Base-by-base conservation (phyloP, 2,797 vertebrate species). In the Micrastur ruficollis region DNA sequence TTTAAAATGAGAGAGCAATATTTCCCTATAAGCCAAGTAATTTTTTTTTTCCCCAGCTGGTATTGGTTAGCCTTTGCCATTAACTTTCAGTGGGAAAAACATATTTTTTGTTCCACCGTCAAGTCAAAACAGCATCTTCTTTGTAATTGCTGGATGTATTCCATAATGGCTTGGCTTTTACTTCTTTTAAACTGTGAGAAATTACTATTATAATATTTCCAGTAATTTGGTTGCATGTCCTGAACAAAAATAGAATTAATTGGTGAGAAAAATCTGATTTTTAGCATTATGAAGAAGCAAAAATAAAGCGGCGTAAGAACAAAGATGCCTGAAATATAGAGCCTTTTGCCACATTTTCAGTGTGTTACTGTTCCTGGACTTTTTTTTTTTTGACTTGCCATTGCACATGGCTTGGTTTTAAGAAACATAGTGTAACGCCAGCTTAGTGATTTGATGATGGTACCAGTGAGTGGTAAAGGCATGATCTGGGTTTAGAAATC, bases 141-240 rank as follows among this genome's bases (percentile, higher is more conserved):
- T 92, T 71, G n/a, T 59, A 93, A 29, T 44, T 91, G 65, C 89
- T 70, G 21, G 47, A 72, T 87, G 63, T 42, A 31, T 83, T 78
- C 50, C 72, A 46, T 52, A 86, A 79, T 73, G 53, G 50, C 44
- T 68, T 94, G 40, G 70, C 44, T 31, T 94, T 67, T 67, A 32
- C 34, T 80, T 98, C 38, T 71, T 81, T 96, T 90, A 92, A 42
- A 65, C n/a, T 83, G 56, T 92, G 40, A 67, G 47, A 95, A 96
- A n/a, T 62, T 14, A 38, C 17, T 92, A 23, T 46, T 87, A 71
- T 9, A 71, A 7, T 26, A 93, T 88, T 95, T 76, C 49, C 75
- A 91, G 36, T 65, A 92, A 95, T 90, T 83, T 65, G 81, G 20
- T 85, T 86, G 22, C 50, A 46, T 12, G 22, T 56, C 52, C 34